These are phyloP conservation scores for Syngnathus scovelli DNA, from an alignment of 2,113 vertebrate genomes.

Conservation along the genomic window DNA sequence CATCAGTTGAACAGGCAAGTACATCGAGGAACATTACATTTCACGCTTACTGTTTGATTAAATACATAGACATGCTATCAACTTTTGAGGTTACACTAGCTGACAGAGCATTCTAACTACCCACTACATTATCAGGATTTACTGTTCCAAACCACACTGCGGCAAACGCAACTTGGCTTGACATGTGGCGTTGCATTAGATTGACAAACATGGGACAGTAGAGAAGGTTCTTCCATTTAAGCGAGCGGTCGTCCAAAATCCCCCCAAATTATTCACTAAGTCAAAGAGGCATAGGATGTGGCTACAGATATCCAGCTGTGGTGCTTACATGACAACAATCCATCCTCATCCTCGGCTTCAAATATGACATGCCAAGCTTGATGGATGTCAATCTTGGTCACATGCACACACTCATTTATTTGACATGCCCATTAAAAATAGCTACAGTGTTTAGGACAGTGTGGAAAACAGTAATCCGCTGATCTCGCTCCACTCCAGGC, in stretches of 20 bases:
- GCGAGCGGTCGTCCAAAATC: slow-evolving; percentile 12
- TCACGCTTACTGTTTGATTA: neutral
- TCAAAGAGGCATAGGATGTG: neutral
- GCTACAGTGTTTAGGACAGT: slow-evolving; percentile 30
- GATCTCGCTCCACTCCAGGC: slow-evolving; percentile 50
- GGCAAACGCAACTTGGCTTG: neutral
- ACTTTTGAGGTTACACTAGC: neutral
- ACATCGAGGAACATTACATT: neutral
- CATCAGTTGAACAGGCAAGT: neutral
- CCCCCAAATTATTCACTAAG: slow-evolving; percentile 13
- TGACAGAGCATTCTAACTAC: neutral
- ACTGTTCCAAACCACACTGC: neutral
- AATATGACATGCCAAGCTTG: slow-evolving; percentile 28
- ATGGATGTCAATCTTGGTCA: slow-evolving; percentile 41
- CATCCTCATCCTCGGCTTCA: slow-evolving; percentile 10
- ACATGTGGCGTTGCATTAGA: neutral
- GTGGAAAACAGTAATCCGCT: slow-evolving; percentile 56
- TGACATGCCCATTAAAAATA: slow-evolving; percentile 56
- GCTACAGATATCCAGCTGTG: slow-evolving; percentile 4
- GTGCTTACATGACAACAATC: neutral
- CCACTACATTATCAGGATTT: neutral
- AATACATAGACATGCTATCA: neutral
- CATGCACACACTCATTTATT: slow-evolving; percentile 45
- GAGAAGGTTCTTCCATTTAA: neutral
- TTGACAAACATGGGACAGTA: slow-evolving; percentile 2